A percentile compares a stretch with the other conserved stretches of the same genome.
Evolutionary conservation across 2,113 vertebrate species (phyloP).

Genomic region (Nothoprocta perdicaria): DNA sequence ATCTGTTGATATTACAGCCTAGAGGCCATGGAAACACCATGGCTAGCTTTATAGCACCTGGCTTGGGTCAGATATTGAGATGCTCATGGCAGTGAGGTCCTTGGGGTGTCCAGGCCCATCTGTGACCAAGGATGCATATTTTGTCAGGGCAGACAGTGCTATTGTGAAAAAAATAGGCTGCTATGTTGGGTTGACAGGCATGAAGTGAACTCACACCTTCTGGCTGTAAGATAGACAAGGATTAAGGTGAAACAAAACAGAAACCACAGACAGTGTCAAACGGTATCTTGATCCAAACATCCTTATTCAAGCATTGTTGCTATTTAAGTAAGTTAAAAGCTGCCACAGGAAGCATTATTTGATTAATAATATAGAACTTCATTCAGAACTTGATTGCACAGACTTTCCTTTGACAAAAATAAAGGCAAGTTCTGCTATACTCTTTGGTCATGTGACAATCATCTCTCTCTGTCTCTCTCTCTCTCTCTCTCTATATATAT

Average conservation of each 20-base stretch:
- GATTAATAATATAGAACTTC: not conserved
- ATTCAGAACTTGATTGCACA: constrained; percentile 13
- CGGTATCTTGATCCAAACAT: not conserved
- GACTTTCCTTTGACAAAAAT: constrained; percentile 10
- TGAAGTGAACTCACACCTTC: not conserved
- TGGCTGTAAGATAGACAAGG: not conserved
- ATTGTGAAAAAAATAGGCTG: not conserved
- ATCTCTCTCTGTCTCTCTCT: too few species aligned
- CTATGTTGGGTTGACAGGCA: not conserved
- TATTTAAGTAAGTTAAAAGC: not conserved
- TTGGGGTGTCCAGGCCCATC: not conserved
- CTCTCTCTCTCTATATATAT: too few species aligned
- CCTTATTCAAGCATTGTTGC: not conserved
- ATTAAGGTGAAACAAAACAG: not conserved
- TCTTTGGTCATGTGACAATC: not conserved
- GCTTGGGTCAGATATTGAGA: not conserved
- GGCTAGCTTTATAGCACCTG: not conserved
- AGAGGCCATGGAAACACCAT: not conserved
- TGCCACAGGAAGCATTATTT: constrained; percentile 3
- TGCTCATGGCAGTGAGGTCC: not conserved
- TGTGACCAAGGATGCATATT: not conserved
- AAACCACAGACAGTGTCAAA: not conserved
- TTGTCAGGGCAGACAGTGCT: not conserved
- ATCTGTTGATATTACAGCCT: fast-evolving
- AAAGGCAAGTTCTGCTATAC: not conserved